phyloP scores from a whole-genome alignment of 2,797 vertebrate species.

The Tamandua tetradactyla region DNA sequence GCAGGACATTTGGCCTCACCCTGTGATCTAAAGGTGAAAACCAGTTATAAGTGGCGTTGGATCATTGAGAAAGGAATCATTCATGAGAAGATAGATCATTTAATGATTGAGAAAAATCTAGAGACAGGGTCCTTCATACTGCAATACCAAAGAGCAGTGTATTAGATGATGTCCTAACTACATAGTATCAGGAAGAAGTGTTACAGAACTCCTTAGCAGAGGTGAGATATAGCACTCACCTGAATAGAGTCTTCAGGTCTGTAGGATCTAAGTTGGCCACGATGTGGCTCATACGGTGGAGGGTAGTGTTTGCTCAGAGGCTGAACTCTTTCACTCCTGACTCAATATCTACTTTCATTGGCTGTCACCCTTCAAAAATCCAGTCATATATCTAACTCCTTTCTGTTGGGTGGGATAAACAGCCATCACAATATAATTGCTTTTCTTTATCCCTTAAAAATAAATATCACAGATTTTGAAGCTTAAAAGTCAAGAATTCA shows the following conservation, averaged over 20 bases:
- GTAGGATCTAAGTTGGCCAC: background rate
- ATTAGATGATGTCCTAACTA: background rate
- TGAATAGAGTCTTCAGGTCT: background rate
- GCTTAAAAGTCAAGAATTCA: background rate
- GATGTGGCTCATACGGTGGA: background rate
- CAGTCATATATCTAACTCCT: background rate
- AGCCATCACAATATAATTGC: background rate
- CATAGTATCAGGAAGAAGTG: background rate
- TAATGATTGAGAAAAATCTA: background rate
- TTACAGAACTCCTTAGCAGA: background rate
- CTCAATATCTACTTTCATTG: background rate
- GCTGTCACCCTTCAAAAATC: background rate
- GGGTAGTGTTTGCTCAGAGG: background rate
- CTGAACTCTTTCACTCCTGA: rapidly evolving
- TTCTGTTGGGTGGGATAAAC: background rate
- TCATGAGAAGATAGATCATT: background rate
- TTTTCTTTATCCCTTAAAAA: background rate
- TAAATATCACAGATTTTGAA: background rate
- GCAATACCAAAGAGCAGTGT: background rate
- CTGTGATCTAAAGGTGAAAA: background rate
- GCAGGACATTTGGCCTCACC: background rate
- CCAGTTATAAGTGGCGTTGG: too few relatives aligned
- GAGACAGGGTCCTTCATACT: background rate
- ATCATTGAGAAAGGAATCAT: background rate
- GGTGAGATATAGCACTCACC: rapidly evolving